Conservation (phyloP, 2,888 invertebrate genomes). For the Blastobasis lacticolella region DNA sequence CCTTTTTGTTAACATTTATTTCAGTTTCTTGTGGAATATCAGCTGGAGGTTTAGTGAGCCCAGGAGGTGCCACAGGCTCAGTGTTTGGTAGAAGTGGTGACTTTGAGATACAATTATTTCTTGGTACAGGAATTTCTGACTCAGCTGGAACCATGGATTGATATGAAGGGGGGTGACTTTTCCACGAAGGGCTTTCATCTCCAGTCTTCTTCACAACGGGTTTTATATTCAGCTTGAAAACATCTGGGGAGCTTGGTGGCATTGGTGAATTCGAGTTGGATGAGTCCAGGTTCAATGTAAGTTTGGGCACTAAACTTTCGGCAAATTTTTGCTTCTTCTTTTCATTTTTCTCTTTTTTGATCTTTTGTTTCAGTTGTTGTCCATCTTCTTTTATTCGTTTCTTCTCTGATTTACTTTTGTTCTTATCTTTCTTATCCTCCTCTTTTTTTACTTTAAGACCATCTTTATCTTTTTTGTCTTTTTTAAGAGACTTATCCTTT, state of each 20-base stretch:
- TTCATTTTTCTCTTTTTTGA: conserved; percentile 81
- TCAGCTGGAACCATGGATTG: too few species aligned
- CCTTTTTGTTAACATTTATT: conserved; percentile 63
- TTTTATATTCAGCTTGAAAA: conserved; percentile 82
- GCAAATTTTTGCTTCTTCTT: conserved; percentile 75
- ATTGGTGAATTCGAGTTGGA: conserved; percentile 77
- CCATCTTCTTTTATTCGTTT: conserved; percentile 80
- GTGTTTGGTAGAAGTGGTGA: conserved; percentile 61
- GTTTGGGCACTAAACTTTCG: conserved; percentile 80
- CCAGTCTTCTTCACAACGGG: conserved; percentile 78
- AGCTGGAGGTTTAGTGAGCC: conserved; percentile 26
- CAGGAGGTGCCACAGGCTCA: too few species aligned
- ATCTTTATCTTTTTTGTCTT: conserved; percentile 78
- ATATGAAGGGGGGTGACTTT: conserved; percentile 59
- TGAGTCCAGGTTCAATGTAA: conserved; percentile 84
- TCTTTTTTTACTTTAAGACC: conserved; percentile 77
- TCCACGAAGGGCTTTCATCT: conserved; percentile 49
- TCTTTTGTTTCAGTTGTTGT: conserved; percentile 76
- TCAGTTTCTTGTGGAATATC: conserved; percentile 52
- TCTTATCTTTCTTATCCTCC: conserved; percentile 80
- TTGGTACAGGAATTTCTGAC: too few species aligned
- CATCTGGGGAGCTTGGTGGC: conserved; percentile 79
- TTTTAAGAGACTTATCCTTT: conserved; percentile 78
- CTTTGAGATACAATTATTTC: too few species aligned
- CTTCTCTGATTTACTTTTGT: conserved; percentile 76